Evolutionary conservation across 1,140 invertebrate genomes (phyloP), one percentile per base, ranked within the genome.

Genomic region (Nephila pilipes): DNA sequence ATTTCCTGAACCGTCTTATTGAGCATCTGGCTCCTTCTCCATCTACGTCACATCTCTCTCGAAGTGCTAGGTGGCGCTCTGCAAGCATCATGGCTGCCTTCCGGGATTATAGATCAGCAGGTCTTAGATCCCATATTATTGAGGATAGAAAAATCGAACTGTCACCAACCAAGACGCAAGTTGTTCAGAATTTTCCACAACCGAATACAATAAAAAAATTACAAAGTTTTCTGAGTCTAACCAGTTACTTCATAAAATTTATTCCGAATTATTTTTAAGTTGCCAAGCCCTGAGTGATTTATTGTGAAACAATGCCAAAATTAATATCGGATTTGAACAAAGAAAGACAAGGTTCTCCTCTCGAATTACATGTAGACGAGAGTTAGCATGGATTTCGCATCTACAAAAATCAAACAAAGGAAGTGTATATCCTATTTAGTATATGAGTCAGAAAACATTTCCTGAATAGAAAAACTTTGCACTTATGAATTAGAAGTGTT

Each of bases 131-230:
- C n/a, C 20, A 60, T 6, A 5, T 60, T 22, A 22, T 60, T n/a
- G 22, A 60, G n/a, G n/a, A 60, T n/a, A 22, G 58, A 60, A 22
- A 1, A 22, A 60, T 60, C 8, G n/a, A 60, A 22, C 58, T 5
- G n/a, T 60, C 22, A 5, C 1, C 6, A 1, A 22, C 22, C 0
- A 60, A 60, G 1, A 60, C 58, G n/a, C n/a, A 22, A n/a, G 18
- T 97, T 0, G 95, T 95, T 1, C 96, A 96, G 90, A 94, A 95
- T 29, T 25, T 93, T 22, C 95, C 96, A 5, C 5, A 60, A 18
- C 58, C 16, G 22, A 60, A 16, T n/a, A n/a, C n/a, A 5, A 60
- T 5, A 8, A 55, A 60, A 5, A 0, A 60, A 58, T 2, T 6
- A 58, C 12, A 58, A 14, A 6, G 10, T 60, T 60, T 60, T 60